Conservation (phyloP, 2,888 invertebrate species). For the Tethea ocularis region DNA sequence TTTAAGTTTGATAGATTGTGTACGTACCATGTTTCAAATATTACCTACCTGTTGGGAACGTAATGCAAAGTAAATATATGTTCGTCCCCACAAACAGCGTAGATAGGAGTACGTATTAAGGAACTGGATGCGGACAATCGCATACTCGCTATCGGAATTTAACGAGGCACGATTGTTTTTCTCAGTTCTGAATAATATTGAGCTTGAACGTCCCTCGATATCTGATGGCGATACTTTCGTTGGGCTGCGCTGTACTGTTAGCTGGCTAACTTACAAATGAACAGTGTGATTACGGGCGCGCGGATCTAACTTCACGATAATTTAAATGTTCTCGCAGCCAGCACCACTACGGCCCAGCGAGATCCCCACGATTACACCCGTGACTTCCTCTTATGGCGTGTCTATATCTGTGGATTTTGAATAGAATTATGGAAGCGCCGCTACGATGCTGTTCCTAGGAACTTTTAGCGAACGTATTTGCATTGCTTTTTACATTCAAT, state of each 20-base stretch:
- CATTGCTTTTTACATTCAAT: neutral
- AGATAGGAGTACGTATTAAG: slow-evolving; percentile 52
- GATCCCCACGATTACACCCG: slow-evolving; percentile 74
- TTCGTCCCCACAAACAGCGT: slow-evolving; percentile 30
- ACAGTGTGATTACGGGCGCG: slow-evolving; percentile 79
- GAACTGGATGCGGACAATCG: slow-evolving; percentile 69
- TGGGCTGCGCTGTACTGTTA: slow-evolving; percentile 71
- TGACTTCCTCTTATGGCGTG: slow-evolving; percentile 75
- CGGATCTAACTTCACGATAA: slow-evolving; percentile 79
- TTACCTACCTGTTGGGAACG: neutral
- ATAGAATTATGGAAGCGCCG: slow-evolving; percentile 66
- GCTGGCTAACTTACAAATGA: slow-evolving; percentile 78
- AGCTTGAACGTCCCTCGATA: slow-evolving; percentile 70
- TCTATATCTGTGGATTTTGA: slow-evolving; percentile 69
- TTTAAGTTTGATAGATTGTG: slow-evolving; percentile 51
- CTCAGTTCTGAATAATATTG: slow-evolving; percentile 83
- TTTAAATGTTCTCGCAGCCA: slow-evolving; percentile 79
- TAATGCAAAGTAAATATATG: neutral
- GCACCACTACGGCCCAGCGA: slow-evolving; percentile 56
- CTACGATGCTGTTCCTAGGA: slow-evolving; percentile 32
- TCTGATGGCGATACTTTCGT: slow-evolving; percentile 81
- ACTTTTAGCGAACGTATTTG: slow-evolving; percentile 31
- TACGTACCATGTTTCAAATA: slow-evolving; percentile 12
- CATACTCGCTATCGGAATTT: slow-evolving; percentile 73
- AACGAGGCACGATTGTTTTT: slow-evolving; percentile 83